These are phyloP conservation scores for Cyaniris semiargus DNA, from an alignment of 2,888 invertebrate genomes.

Conservation along the genomic window DNA sequence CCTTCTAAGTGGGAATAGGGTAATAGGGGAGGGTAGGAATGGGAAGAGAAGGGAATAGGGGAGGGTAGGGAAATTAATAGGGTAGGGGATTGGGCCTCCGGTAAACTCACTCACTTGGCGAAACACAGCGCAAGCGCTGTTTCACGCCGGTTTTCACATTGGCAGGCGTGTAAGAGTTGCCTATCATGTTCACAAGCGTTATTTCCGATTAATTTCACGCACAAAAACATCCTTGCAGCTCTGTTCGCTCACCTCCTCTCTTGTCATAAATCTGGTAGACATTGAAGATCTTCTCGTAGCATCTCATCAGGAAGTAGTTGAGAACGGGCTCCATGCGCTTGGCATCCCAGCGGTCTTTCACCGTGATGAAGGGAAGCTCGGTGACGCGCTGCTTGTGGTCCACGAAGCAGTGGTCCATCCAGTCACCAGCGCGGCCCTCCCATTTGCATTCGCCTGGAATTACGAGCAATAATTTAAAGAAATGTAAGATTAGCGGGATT, in stretches of 20 bases:
- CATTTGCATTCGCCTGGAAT: slow-evolving; percentile 75
- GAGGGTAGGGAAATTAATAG: no score
- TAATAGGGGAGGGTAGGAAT: no score
- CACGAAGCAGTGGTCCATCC: slow-evolving; percentile 81
- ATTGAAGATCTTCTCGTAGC: slow-evolving; percentile 73
- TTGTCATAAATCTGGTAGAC: slow-evolving; percentile 78
- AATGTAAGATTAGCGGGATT: not conserved
- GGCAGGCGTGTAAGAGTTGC: no score
- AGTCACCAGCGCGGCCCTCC: slow-evolving; percentile 81
- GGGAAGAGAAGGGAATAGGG: no score
- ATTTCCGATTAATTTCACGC: no score
- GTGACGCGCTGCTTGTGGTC: slow-evolving; percentile 76
- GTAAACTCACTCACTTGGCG: no score
- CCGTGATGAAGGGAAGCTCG: slow-evolving; percentile 73
- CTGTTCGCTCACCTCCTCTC: slow-evolving; percentile 60
- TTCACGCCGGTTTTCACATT: no score
- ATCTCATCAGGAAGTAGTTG: slow-evolving; percentile 71
- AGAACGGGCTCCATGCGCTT: slow-evolving; percentile 71
- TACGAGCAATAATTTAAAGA: not conserved
- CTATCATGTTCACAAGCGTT: no score
- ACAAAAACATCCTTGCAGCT: not conserved
- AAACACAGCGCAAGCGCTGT: no score
- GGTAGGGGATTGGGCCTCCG: no score
- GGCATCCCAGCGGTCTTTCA: slow-evolving; percentile 72
- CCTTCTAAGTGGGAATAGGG: no score